Conservation (phyloP, 2,888 invertebrate genomes). For the Tetranychus truncatus region DNA sequence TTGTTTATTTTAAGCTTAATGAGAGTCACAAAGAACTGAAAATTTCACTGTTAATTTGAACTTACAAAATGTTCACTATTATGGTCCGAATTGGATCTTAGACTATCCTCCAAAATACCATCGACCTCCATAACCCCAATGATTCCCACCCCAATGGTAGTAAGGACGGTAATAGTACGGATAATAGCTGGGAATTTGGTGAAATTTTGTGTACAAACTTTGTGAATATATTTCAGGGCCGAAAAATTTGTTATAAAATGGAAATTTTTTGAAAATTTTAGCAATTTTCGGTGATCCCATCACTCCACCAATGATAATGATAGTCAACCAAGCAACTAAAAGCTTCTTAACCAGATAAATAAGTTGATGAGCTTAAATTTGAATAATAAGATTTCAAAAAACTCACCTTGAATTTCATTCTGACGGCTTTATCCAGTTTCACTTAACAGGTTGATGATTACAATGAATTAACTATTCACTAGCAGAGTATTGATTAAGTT, state of each 20-base stretch:
- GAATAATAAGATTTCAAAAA: neutral
- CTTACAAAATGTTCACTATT: too few species aligned
- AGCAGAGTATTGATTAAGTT: too few species aligned
- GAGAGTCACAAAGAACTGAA: neutral
- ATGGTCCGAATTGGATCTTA: too few species aligned
- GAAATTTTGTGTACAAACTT: neutral
- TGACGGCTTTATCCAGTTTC: neutral
- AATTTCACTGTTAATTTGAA: neutral
- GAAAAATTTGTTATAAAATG: neutral
- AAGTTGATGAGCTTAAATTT: neutral
- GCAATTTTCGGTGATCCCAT: neutral
- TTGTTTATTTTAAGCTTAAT: too few species aligned
- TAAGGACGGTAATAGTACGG: neutral
- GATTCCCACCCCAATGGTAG: neutral
- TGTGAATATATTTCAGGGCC: neutral
- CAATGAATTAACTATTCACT: too few species aligned
- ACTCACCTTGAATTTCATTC: neutral
- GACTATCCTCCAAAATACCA: neutral
- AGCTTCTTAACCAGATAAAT: neutral
- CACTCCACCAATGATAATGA: neutral
- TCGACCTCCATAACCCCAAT: neutral
- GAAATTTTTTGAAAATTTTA: neutral
- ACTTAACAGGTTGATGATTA: neutral
- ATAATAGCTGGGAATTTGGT: neutral
- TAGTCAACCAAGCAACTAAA: neutral